Evolutionary conservation across 2,888 invertebrate species (phyloP), one percentile per base, ranked within the genome.

Genomic region (Azorinus chamasolen): DNA sequence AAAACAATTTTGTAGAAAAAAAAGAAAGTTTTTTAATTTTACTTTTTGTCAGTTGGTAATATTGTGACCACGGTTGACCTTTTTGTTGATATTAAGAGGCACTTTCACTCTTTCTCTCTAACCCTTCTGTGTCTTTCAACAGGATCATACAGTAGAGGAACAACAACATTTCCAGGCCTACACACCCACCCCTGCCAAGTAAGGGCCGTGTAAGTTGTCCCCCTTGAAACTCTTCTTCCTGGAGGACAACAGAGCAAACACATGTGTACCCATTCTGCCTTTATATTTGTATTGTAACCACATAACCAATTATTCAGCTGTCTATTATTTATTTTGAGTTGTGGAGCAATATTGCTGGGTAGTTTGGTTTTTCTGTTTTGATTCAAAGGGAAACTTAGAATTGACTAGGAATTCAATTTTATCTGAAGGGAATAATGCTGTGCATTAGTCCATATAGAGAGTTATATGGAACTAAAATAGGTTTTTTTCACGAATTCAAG

Each of bases 161-260:
- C 70, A 72, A 55, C 73, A 74, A 48, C 79, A 83, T 70, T 83
- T 76, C 74, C 83, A 83, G 71, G 80, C 83, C 45, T 83, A 80
- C 63, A 73, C 83, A 64, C 58, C 71, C 45, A 45, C 66, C 78
- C 70, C 83, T 68, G 80, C 78, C 80, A 83, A 83, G 80, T 83
- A 83, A 80, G 73, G 78, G 74, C 43, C 69, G 51, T 72, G 78
- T 75, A 78, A 78, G 78, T 81, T 77, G 78, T 78, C 74, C 78
- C 81, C 81, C 68, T 78, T 48, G 57, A 57, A 66, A 64, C 46
- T 64, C 54, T 64, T 53, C n/a, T 66, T 58, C 57, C 50, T 61
- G 72, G 79, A 61, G 79, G 79, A 80, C 79, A 80, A 80, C 64
- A 50, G 27, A 62, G 54, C 46, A 65, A 62, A 48, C 51, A 64